phyloP scores from a whole-genome alignment of 1,140 invertebrate genomes.

The Episyrphus balteatus region DNA sequence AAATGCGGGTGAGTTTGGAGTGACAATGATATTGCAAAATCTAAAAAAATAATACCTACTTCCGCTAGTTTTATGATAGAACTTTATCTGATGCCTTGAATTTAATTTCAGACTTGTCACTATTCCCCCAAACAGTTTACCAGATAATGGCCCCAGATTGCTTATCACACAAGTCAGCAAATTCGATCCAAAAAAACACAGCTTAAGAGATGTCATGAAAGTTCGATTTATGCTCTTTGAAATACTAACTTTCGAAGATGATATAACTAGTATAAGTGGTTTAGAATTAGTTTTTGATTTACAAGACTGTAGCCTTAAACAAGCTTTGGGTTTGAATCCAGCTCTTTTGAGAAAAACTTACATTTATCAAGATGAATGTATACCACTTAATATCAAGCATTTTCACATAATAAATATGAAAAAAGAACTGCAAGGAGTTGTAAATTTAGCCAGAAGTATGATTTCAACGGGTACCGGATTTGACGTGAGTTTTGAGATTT shows the following conservation, averaged over 20 bases:
- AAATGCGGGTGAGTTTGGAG: too few species aligned
- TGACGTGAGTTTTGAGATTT: conserved; percentile 34
- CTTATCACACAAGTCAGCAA: conserved; percentile 26
- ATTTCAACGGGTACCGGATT: conserved; percentile 40
- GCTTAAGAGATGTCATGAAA: conserved; percentile 23
- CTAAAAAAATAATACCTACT: too few species aligned
- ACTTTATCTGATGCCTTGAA: too few species aligned
- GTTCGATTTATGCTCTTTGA: conserved; percentile 22
- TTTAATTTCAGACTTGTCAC: conserved; percentile 30
- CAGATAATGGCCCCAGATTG: conserved; percentile 15
- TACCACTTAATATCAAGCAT: conserved; percentile 21
- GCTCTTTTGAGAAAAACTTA: conserved; percentile 22
- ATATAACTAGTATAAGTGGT: conserved; percentile 18
- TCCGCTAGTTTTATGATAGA: too few species aligned
- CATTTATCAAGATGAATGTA: conserved; percentile 19
- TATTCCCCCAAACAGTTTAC: conserved; percentile 16
- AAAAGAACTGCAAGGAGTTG: conserved; percentile 37
- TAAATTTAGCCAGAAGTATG: conserved; percentile 36
- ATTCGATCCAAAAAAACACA: conserved; percentile 23
- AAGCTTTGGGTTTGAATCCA: conserved; percentile 29
- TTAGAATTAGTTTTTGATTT: conserved; percentile 20
- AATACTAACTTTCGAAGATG: conserved; percentile 20
- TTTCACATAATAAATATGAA: conserved; percentile 33
- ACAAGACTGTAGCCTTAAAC: conserved; percentile 22
- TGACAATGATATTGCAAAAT: too few species aligned